Evolutionary conservation across 2,113 vertebrate genomes (phyloP).

Genomic region (Neogobius melanostomus): DNA sequence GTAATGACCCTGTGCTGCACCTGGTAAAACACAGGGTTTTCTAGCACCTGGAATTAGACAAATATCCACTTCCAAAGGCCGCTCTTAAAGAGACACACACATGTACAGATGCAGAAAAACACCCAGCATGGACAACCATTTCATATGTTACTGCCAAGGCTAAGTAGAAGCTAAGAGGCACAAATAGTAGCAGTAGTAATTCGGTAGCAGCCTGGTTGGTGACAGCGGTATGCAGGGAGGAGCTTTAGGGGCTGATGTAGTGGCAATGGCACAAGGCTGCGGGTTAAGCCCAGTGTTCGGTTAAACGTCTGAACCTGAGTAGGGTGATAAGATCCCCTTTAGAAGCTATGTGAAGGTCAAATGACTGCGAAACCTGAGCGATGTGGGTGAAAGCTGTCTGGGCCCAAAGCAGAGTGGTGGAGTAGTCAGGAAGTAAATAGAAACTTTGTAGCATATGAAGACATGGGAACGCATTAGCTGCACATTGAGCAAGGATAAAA

Average conservation of each 20-base stretch:
- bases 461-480: conserved; percentile 11
- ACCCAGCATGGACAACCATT: not conserved
- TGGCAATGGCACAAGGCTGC: conserved; percentile 36
- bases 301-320: conserved; percentile 66
- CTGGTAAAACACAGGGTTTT: conserved; percentile 77
- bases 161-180: conserved; percentile 14
- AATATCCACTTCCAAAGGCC: conserved; percentile 55
- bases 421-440: conserved; percentile 62
- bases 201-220: conserved; percentile 15
- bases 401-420: conserved; percentile 52
- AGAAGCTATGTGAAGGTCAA: conserved; percentile 69
- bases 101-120: not conserved
- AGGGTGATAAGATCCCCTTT: conserved; percentile 71
- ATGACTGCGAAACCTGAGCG: conserved; percentile 66
- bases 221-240: conserved; percentile 16
- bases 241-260: conserved; percentile 21
- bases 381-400: conserved; percentile 66
- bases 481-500: conserved; percentile 54
- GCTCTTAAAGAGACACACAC: conserved; percentile 70
- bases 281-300: conserved; percentile 51
- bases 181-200: conserved; percentile 6
- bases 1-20: conserved; percentile 75
- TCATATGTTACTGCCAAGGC: not conserved
- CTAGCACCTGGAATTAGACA: conserved; percentile 78
- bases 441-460: conserved; percentile 42